Base-by-base conservation (phyloP, 2,113 vertebrate species). In the Neotoma lepida region DNA sequence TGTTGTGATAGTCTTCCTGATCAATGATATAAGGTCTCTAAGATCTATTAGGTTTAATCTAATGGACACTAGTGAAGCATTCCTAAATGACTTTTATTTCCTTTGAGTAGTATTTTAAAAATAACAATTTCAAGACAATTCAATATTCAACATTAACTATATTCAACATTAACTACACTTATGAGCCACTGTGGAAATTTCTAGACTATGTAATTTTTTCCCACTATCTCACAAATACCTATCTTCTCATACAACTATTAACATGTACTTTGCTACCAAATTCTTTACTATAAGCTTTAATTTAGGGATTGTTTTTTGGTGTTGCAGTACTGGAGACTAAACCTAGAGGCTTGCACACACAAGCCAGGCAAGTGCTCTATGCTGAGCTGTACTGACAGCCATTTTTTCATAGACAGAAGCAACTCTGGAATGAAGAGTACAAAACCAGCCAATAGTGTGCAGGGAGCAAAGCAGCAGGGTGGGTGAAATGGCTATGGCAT, bases 91-190 rank as follows among this genome's bases (percentile, higher is more conserved):
- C 33, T 64, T 81, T n/a, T 84, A 90, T 86, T 92, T 87, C 86
- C 81, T 93, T 88, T 86, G 88, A 94, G 76, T 13, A 81, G 76
- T n/a, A 94, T 49, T 94, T 93, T 24, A 39, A 80, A 84, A 93
- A 91, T 70, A 96, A 97, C 96, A 97, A 96, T 96, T 97, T 88
- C 95, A 97, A 98, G 93, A 94, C 95, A 98, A 97, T 97, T 97
- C 96, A 96, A 97, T 97, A 96, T 97, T 97, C 94, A 97, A 91
- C 88, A 95, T 96, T 96, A 97, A 91, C 89, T 97, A 97, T 97
- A 96, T 97, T 97, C 94, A 97, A 91, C 88, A 95, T 96, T 96
- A 97, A 91, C 89, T 97, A 97, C 95, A 98, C 96, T 97, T 98
- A 97, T 80, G 35, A 97, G 63, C 10, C 76, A 97, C 95, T 96